Base-by-base conservation (phyloP, 1,140 invertebrate species). In the Drosophila arawakana region DNA sequence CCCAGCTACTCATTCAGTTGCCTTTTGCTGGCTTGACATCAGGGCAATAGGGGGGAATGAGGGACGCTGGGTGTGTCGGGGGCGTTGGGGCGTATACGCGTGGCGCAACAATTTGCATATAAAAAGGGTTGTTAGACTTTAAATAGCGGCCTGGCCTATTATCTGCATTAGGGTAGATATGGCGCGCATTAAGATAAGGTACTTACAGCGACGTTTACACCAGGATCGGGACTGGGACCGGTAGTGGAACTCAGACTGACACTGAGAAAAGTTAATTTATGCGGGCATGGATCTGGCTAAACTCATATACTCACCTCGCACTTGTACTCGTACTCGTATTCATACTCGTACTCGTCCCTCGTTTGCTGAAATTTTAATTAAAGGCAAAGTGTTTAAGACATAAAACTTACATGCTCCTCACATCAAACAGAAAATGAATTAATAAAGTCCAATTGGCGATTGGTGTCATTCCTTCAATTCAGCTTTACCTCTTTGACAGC, bases 121-220 rank as follows among this genome's bases (percentile, higher is more conserved):
- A 89, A 89, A 89, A 89, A 89, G 84, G 84, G 84, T 89, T 89
- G 84, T 89, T 89, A 84, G 84, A 89, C 78, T 81, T 89, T 89
- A 89, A 89, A 89, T 77, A 84, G 85, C 84, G 78, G 80, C 73
- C 80, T 73, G 81, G 81, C 78, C 85, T 84, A 89, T 89, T 89
- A 89, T 89, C 88, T 89, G 80, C 78, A 84, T 90, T 89, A 89
- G 85, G 75, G 78, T 63, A 89, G 84, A 90, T 89, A 89, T 76
- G 84, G 78, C 70, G 68, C 73, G 72, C 85, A 89, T 84, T 90
- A 89, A 89, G 85, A 89, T 89, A 89, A 89, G 81, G 84, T 86
- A 84, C 84, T 89, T 89, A 89, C 84, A 74, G 74, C 74, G 67
- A 76, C 76, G 80, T 79, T 89, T 76, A 89, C 84, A 76, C 54